Evolutionary conservation across 2,113 vertebrate species (phyloP).

Genomic region (Bubo blakistoni): DNA sequence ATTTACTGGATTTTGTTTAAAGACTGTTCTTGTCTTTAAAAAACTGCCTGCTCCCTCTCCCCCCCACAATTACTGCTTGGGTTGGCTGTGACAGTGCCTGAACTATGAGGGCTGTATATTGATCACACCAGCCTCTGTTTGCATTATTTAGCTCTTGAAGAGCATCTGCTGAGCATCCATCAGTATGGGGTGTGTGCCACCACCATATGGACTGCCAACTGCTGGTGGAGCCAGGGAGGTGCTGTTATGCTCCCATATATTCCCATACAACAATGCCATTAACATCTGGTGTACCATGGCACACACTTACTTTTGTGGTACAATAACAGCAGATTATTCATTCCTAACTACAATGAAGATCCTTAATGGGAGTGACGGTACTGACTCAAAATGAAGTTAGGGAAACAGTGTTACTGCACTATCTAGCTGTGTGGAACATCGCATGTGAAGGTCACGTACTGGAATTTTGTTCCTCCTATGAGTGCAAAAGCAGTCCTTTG

Average conservation of each 20-base stretch:
- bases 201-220: constrained; percentile 61
- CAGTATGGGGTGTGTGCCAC: constrained; percentile 52
- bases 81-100: constrained; percentile 29
- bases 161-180: constrained; percentile 68
- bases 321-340: constrained; percentile 33
- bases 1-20: not conserved
- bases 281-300: constrained; percentile 40
- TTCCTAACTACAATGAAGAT: not conserved
- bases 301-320: constrained; percentile 7
- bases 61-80: not conserved
- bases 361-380: not conserved
- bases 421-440: rapidly evolving
- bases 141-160: constrained; percentile 67
- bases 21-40: not conserved
- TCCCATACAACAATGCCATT: constrained; percentile 10
- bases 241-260: constrained; percentile 1
- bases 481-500: not conserved
- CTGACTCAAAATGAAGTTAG: not conserved
- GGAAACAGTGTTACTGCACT: not conserved
- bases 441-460: rapidly evolving
- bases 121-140: constrained; percentile 52
- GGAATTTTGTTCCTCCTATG: not conserved
- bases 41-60: not conserved
- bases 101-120: constrained; percentile 11
- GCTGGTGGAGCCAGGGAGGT: constrained; percentile 31